Conservation (phyloP, 2,113 vertebrate genomes). For the Boleophthalmus pectinirostris region DNA sequence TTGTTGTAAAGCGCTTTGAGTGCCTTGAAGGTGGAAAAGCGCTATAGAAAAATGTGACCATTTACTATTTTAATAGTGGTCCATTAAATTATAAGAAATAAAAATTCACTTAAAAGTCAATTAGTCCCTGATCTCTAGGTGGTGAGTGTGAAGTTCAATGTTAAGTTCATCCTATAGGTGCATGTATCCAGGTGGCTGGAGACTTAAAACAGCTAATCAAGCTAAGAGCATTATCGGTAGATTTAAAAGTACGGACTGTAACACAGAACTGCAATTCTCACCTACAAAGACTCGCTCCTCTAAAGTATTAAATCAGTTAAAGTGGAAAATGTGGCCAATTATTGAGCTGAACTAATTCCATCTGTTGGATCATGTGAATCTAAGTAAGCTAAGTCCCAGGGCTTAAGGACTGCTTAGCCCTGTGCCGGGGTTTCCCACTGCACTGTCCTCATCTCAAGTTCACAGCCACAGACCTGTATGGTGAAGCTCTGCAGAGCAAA, state of each 20-base stretch:
- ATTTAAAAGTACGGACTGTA: not conserved
- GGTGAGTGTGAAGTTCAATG: not conserved
- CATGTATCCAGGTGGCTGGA: not conserved
- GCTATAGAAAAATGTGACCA: no score
- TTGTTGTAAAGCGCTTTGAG: no score
- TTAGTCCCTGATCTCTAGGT: not conserved
- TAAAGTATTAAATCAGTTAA: constrained; percentile 4
- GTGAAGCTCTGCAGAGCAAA: not conserved
- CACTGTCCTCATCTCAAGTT: not conserved
- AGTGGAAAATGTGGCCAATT: constrained; percentile 8
- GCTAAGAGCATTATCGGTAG: not conserved
- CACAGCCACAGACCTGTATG: not conserved
- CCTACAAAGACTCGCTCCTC: not conserved
- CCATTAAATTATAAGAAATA: not conserved
- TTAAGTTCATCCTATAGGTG: not conserved
- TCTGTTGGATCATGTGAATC: constrained; percentile 9
- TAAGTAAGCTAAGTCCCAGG: not conserved
- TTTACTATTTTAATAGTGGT: no score
- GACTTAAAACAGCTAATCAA: not conserved
- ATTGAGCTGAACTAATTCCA: not conserved
- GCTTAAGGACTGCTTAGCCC: not conserved
- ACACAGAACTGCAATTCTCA: not conserved
- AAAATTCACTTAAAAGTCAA: not conserved
- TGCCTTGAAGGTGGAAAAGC: no score
- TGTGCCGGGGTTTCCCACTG: constrained; percentile 8